Base-by-base conservation (phyloP, 2,113 vertebrate species). In the Triplophysa tibetana region DNA sequence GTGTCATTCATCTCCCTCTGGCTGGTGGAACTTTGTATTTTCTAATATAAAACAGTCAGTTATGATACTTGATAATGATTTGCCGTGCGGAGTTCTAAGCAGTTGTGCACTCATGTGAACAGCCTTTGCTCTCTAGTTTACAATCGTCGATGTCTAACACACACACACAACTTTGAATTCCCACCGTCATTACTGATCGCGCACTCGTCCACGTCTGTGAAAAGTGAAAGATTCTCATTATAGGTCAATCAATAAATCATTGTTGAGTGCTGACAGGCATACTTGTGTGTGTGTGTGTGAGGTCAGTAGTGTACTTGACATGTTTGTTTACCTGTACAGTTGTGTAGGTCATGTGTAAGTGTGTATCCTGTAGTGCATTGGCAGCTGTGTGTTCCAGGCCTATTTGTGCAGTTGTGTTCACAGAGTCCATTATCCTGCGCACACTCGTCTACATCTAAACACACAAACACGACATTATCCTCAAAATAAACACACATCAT, bases 91-190 rank as follows among this genome's bases (percentile, higher is more conserved):
- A n/a, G n/a, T n/a, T n/a, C n/a, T n/a, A n/a, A n/a, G n/a, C n/a
- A n/a, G n/a, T 94, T 76, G 78, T 90, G 86, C 94, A 94, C 60
- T 70, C 81, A 68, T 94, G 91, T 68, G 92, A 93, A 79, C 94
- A 94, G 70, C 90, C 91, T 0, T 92, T 92, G 0, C 89, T 92
- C 83, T 91, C 87, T 7, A 94, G 89, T 84, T 93, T 93, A 86
- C 94, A 94, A 86, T 94, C 93, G 38, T 94, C 90, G 14, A 94
- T 87, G 70, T 94, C 92, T 94, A 65, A 43, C 19, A 84, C 24
- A 52, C 58, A n/a, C n/a, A 66, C 38, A 63, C 11, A 76, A 48
- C 29, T 11, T 24, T 52, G 67, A 70, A 21, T 11, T 19, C 7
- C 19, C 9, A 8, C 50, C 4, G 17, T 82, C 86, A 33, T 88